Base-by-base conservation (phyloP, 2,797 vertebrate species). In the Zalophus californianus region DNA sequence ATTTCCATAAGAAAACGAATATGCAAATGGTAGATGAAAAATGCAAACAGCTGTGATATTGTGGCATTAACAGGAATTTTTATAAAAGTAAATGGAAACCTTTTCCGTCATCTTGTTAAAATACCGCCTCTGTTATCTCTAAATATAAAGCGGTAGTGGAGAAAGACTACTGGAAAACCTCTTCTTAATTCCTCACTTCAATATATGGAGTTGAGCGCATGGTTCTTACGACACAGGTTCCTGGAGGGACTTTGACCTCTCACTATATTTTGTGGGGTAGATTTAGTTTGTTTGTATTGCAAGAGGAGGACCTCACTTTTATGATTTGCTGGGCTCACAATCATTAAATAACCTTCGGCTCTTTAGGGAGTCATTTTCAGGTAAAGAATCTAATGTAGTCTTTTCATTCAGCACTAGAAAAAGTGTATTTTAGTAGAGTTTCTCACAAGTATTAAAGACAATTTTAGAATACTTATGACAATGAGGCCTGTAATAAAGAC, bases 391-490 rank as follows among this genome's bases (percentile, higher is more conserved):
- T 44, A 90, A 93, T 73, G 23, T 27, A 64, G 18, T 60, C 27
- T 72, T 79, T 86, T 92, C 70, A 86, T 72, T 93, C 41, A 89
- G 80, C 50, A 44, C n/a, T 52, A 85, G 14, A 85, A 97, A 77
- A 44, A 18, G 84, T 79, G 62, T 41, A 52, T 73, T 73, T 84
- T 90, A 62, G 73, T 29, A 89, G 48, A 78, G 7, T 86, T 44
- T 94, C 72, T 95, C 77, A 66, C 80, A 96, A 95, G 52, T 86
- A 70, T 56, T 56, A 91, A 85, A 89, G 23, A 54, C 27, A 58
- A 87, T 90, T 94, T 87, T 75, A 92, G n/a, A 95, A 95, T 50
- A 75, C 90, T 72, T 62, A 21, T 94, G 89, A 95, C 92, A 90
- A 84, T 75, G 41, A 85, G 32, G 41, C 52, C 87, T 35, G 44